Percentiles rank a stretch among this genome's conserved stretches.
phyloP scores from a whole-genome alignment of 1,140 invertebrate species.

The Drosophila busckii region DNA sequence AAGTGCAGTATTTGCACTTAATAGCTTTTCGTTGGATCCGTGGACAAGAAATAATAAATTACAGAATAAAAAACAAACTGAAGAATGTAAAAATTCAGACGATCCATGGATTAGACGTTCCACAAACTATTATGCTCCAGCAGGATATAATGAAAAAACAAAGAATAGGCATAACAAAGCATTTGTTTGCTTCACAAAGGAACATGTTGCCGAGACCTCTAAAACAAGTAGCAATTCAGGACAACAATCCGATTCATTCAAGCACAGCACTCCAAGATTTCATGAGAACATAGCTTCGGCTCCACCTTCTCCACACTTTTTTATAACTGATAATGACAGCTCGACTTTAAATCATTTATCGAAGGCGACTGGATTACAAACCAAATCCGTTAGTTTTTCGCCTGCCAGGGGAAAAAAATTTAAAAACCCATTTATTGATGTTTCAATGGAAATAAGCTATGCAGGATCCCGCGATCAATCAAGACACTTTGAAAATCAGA shows the following conservation, averaged over 20 bases:
- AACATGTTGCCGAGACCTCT: slow-evolving; percentile 21
- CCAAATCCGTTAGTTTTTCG: slow-evolving; percentile 56
- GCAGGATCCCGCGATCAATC: slow-evolving; percentile 7
- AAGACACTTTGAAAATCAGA: slow-evolving; percentile 18
- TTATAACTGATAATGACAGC: slow-evolving; percentile 30
- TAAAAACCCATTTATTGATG: slow-evolving; percentile 39
- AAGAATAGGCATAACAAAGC: slow-evolving; percentile 30
- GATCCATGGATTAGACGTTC: slow-evolving; percentile 62
- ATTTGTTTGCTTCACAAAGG: slow-evolving; percentile 20
- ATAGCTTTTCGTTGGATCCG: slow-evolving; percentile 63
- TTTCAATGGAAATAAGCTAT: slow-evolving; percentile 6
- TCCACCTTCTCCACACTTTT: slow-evolving; percentile 53
- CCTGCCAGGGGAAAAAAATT: slow-evolving; percentile 48
- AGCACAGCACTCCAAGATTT: slow-evolving; percentile 11
- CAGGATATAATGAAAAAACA: slow-evolving; percentile 19
- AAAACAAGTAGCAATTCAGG: slow-evolving; percentile 35
- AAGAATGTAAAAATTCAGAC: slow-evolving; percentile 15
- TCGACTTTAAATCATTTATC: slow-evolving; percentile 19
- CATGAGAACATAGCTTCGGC: slow-evolving; percentile 45
- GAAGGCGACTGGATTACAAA: slow-evolving; percentile 22
- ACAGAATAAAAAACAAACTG: slow-evolving; percentile 8
- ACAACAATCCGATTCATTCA: too few species aligned
- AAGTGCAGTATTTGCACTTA: slow-evolving; percentile 64
- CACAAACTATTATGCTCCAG: slow-evolving; percentile 3
- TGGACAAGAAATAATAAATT: slow-evolving; percentile 73